phyloP scores from a whole-genome alignment of 2,888 invertebrate species.

The Pycnomerus fuliginosus region DNA sequence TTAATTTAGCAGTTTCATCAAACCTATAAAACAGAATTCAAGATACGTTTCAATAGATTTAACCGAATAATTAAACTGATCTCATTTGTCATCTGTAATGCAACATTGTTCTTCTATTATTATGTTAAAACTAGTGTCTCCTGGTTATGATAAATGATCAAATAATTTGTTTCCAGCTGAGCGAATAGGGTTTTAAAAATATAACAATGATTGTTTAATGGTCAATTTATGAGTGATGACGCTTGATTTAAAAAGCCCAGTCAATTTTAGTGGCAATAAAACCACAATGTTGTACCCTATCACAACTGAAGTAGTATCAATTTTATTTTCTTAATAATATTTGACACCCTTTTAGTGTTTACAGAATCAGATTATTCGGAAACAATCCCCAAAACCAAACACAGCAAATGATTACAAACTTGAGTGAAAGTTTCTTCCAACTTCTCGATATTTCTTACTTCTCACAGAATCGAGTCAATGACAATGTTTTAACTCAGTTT shows the following conservation, averaged over 20 bases:
- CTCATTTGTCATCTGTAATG: too few relatives aligned
- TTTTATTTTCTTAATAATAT: constrained; percentile 7
- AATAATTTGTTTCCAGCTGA: too few relatives aligned
- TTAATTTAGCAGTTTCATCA: too few relatives aligned
- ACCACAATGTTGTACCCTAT: constrained; percentile 1
- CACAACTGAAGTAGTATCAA: not conserved
- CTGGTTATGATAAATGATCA: too few relatives aligned
- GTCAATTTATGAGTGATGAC: constrained; percentile 2
- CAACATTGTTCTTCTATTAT: too few relatives aligned
- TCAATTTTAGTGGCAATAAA: constrained; percentile 10
- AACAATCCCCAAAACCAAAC: constrained; percentile 16
- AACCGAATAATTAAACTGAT: too few relatives aligned
- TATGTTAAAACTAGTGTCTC: too few relatives aligned
- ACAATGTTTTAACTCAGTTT: not conserved
- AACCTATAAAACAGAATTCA: too few relatives aligned
- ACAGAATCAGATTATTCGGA: constrained; percentile 15
- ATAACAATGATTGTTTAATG: constrained; percentile 3
- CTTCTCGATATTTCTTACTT: constrained; percentile 21
- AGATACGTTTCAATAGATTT: too few relatives aligned
- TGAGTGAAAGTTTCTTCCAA: constrained; percentile 16
- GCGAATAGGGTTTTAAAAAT: too few relatives aligned
- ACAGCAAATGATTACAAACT: constrained; percentile 25
- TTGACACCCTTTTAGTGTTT: constrained; percentile 6
- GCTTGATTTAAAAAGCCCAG: constrained; percentile 6
- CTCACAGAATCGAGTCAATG: constrained; percentile 17